A percentile compares a stretch with the other conserved stretches of the same genome.
Evolutionary conservation across 2,888 invertebrate species (phyloP).

Genomic region (Nasonia oneida): DNA sequence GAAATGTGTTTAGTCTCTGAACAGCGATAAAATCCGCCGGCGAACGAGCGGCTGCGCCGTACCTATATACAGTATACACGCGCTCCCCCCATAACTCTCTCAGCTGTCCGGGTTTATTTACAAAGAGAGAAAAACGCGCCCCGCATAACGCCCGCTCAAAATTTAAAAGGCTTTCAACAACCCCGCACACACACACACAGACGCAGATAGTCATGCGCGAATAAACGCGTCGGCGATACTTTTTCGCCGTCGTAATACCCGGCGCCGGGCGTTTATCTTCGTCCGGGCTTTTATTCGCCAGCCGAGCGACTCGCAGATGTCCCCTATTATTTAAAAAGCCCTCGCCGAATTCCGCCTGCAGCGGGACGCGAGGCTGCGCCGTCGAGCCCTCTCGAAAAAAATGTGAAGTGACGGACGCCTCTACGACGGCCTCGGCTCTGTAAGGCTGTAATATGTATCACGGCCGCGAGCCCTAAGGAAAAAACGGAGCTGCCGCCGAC

Average conservation of each 20-base stretch:
- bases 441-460: no score
- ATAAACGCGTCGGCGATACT: not conserved
- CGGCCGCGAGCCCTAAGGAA: not conserved
- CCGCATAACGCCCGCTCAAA: no score
- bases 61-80: no score
- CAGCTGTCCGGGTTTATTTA: no score
- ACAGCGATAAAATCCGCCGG: no score
- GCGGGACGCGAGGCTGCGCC: not conserved
- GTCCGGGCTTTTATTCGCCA: not conserved
- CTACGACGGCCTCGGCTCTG: no score
- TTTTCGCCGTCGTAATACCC: constrained; percentile 8
- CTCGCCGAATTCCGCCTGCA: not conserved
- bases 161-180: no score
- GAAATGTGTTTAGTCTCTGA: no score
- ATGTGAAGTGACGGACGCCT: not conserved
- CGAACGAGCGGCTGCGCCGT: no score
- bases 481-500: not conserved
- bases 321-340: not conserved
- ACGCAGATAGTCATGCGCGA: not conserved
- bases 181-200: not conserved
- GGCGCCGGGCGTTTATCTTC: not conserved
- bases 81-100: no score
- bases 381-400: not conserved
- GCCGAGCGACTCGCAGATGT: not conserved
- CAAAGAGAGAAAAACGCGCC: no score